Evolutionary conservation across 2,797 vertebrate genomes (phyloP), one percentile per base, ranked within the genome.

Genomic region (Poecilia gillii): DNA sequence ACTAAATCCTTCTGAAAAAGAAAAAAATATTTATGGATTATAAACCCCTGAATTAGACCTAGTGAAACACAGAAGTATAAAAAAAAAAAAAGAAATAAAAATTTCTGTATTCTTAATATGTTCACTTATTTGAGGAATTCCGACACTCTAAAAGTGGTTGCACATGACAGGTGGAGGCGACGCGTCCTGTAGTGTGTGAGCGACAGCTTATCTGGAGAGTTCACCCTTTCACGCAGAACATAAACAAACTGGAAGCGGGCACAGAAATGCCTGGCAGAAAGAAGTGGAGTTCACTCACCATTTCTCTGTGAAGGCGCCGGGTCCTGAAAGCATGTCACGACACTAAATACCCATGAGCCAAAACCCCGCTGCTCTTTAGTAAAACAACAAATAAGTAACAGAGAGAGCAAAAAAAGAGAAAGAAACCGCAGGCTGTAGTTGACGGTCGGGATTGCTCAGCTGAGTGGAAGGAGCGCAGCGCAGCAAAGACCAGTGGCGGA

Each of bases 301-400:
- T 92, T 75, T 89, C 88, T 86, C 49, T 45, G 85, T 49, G 84
- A 79, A 86, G 80, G 64, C 84, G 77, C 85, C 87, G 83, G 86
- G 43, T 90, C 77, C 88, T n/a, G 74, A 28, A 68, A 88, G 71
- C 88, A 84, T 90, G 85, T 85, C 89, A 91, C 89, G 89, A 81
- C 87, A 57, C 89, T 87, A 91, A 90, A 91, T 86, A 84, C 87
- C 84, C 85, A 73, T 33, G 75, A 84, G 78, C 66, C 71, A 7
- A 13, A 73, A 68, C 75, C 75, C 79, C 78, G 80, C 80, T 6
- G 83, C 47, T 77, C 57, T 76, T 11, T 84, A 41, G 79, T 51
- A 76, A 46, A 11, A 41, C 64, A 68, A 71, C 55, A 87, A 41
- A 76, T 53, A 47, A 62, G 3, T 3, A 20, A 25, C 0, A 25